These are phyloP conservation scores for Thecophora atra DNA, from an alignment of 2,888 invertebrate species.

Conservation along the genomic window DNA sequence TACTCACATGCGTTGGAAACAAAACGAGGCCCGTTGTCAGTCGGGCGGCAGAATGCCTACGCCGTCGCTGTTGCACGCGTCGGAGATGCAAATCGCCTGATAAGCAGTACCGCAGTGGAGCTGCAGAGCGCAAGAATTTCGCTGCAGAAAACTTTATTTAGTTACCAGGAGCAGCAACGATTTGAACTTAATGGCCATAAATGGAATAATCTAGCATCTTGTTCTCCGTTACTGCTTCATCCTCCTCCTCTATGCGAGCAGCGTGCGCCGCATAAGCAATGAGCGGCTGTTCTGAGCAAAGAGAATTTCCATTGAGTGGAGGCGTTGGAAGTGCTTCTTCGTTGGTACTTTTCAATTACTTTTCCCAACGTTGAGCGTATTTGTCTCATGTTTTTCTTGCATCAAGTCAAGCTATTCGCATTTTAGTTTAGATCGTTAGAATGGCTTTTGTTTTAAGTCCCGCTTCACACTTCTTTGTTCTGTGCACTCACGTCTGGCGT, in stretches of 20 bases:
- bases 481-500: conserved; percentile 15
- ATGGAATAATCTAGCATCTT: conserved; percentile 34
- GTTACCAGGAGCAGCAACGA: conserved; percentile 10
- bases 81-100: conserved; percentile 24
- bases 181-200: conserved; percentile 36
- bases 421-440: conserved; percentile 24
- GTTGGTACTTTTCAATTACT: conserved; percentile 26
- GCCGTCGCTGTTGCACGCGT: conserved; percentile 24
- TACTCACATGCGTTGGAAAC: conserved; percentile 19
- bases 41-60: neutral
- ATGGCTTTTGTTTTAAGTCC: neutral
- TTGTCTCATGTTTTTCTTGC: neutral
- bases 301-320: too few species aligned
- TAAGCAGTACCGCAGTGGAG: conserved; percentile 1
- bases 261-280: conserved; percentile 29
- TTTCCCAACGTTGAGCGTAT: neutral
- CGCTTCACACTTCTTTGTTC: neutral
- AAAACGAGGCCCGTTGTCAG: neutral
- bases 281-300: too few species aligned
- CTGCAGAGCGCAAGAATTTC: conserved; percentile 13
- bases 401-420: conserved; percentile 11
- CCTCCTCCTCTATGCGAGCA: neutral
- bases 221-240: conserved; percentile 13
- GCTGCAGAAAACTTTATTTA: conserved; percentile 9
- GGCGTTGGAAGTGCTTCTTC: conserved; percentile 1